A percentile compares a stretch with the other conserved stretches of the same genome.
Conservation (phyloP, 2,888 invertebrate genomes). For the Tetranychus truncatus region DNA sequence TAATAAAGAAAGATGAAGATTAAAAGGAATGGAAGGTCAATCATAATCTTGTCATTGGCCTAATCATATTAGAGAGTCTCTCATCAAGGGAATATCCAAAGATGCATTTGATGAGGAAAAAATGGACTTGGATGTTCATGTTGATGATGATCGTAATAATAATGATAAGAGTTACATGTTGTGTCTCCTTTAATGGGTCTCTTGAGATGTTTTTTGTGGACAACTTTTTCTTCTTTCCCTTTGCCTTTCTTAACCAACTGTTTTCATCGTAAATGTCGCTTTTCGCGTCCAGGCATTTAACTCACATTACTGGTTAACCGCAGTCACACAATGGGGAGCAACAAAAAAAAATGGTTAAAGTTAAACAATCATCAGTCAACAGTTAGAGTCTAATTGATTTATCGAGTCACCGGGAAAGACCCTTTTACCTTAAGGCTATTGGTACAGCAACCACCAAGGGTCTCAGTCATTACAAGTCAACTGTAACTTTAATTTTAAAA, state of each 20-base stretch:
- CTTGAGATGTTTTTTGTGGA: neutral
- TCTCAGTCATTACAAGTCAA: too few relatives aligned
- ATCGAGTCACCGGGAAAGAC: neutral
- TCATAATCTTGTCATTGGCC: neutral
- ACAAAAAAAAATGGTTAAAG: neutral
- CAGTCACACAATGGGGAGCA: neutral
- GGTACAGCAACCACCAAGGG: too few relatives aligned
- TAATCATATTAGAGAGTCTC: neutral
- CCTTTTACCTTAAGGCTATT: too few relatives aligned
- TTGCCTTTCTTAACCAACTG: neutral
- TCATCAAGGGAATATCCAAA: neutral
- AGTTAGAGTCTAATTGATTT: neutral
- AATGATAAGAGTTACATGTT: neutral
- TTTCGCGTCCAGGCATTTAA: too few relatives aligned
- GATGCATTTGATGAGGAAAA: neutral
- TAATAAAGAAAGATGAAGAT: neutral
- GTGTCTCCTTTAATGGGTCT: neutral
- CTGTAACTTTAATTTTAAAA: too few relatives aligned
- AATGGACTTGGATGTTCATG: neutral
- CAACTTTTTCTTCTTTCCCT: neutral
- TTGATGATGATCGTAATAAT: neutral
- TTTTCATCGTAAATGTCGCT: neutral
- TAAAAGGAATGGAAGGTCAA: neutral
- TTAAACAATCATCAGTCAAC: neutral
- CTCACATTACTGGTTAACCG: neutral